Evolutionary conservation across 2,888 invertebrate genomes (phyloP), one percentile per base, ranked within the genome.

Genomic region (Harpalus rufipes): DNA sequence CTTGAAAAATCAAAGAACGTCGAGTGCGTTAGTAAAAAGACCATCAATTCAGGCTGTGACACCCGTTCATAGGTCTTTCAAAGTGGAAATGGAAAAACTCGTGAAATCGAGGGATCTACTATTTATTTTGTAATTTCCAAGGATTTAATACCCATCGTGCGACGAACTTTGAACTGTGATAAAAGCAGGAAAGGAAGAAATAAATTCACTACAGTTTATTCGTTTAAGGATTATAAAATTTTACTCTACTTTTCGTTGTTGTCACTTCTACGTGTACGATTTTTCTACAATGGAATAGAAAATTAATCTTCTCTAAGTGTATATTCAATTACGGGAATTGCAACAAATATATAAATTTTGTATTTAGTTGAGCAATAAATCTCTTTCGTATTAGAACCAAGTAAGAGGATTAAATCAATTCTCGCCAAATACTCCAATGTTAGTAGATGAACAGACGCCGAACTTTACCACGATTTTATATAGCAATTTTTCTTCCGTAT

Each of bases 111-210:
- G 7, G 44, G 41, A 74, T 44, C 72, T 74, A 44, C 44, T 74
- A 74, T 74, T 74, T 74, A 74, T 74, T 51, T 44, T 44, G 72
- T 74, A 74, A 74, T 74, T 44, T 44, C 41, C 7, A 41, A 44
- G 51, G 44, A 74, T 68, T 68, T 41, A 41, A 68, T 41, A 68
- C 39, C 41, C 41, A 68, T 68, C 41, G 65, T 16, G 8, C 59
- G 16, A 18, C 59, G 63, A 7, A 18, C 8, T 63, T 25, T 63
- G 63, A 63, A 63, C 63, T 63, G 5, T 4, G 32, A 32, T 32
- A 32, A 32, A 32, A 32, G 0, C 44, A 51, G 44, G 12, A 2
- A 51, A 2, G 12, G 10, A 51, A 12, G 44, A 51, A 51, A 51
- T 51, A 51, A 12, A 51, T 51, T 51, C 12, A 51, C 10, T 51